Percentiles rank a stretch among this genome's conserved stretches.
Conservation (phyloP, 2,113 vertebrate genomes). For the Callospermophilus lateralis region DNA sequence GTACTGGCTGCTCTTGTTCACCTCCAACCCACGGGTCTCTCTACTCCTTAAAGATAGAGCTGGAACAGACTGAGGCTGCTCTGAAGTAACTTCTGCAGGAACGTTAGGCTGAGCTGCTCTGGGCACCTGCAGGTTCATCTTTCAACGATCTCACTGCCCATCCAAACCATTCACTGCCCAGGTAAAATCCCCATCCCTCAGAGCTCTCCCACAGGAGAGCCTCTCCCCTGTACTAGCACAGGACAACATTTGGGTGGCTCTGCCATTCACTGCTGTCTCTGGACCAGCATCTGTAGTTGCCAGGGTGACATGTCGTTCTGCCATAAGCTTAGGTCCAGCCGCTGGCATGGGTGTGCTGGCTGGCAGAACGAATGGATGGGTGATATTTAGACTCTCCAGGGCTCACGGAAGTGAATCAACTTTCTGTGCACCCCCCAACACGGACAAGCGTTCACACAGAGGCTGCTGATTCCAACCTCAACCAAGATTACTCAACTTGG, state of each 20-base stretch:
- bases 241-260: too few relatives aligned
- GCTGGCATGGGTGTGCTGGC: rapidly evolving
- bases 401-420: not conserved
- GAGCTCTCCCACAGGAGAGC: not conserved
- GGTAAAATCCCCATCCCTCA: not conserved
- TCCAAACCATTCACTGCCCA: not conserved
- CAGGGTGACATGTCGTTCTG: not conserved
- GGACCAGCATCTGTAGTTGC: rapidly evolving
- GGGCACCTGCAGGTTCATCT: not conserved
- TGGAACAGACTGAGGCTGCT: not conserved
- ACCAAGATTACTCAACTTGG: constrained; percentile 48
- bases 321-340: not conserved
- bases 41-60: not conserved
- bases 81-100: not conserved
- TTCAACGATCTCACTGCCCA: too few relatives aligned
- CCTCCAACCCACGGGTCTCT: not conserved
- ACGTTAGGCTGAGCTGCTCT: not conserved
- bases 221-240: rapidly evolving
- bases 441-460: not conserved
- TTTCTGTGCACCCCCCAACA: not conserved
- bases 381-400: not conserved
- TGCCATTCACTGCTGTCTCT: not conserved
- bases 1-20: too few relatives aligned
- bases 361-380: not conserved
- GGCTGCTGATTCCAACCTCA: not conserved